phyloP scores from a whole-genome alignment of 1,140 invertebrate species.

The Rhagoletis zephyria region DNA sequence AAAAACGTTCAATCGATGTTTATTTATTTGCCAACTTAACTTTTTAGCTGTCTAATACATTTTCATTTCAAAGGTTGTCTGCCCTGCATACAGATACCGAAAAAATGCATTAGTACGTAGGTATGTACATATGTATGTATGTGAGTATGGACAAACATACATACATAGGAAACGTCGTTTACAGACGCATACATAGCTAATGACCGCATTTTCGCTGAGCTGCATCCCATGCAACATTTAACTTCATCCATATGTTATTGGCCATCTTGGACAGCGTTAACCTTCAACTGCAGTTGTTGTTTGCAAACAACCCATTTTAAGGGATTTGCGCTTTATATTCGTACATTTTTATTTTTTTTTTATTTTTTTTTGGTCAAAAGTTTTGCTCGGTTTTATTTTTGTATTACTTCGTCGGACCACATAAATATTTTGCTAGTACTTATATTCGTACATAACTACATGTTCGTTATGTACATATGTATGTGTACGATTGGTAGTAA shows the following conservation, averaged over 20 bases:
- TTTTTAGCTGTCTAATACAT: no score
- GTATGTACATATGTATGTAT: no score
- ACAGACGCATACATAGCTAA: no score
- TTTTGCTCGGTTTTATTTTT: background rate
- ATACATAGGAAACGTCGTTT: no score
- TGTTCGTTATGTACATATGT: no score
- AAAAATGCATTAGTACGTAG: no score
- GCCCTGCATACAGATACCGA: no score
- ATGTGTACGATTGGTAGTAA: background rate
- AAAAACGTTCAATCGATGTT: no score
- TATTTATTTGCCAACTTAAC: no score
- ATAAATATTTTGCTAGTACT: background rate
- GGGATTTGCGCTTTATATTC: background rate
- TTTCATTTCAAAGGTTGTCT: no score
- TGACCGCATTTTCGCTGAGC: background rate
- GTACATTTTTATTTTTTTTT: background rate
- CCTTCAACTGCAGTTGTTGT: background rate
- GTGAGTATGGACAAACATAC: no score
- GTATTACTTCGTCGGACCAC: background rate
- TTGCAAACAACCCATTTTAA: background rate
- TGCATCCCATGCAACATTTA: background rate
- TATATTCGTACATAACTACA: background rate
- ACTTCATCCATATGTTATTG: background rate
- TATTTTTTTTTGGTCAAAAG: background rate
- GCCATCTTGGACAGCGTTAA: background rate